These are phyloP conservation scores for Proctacanthus coquilletti DNA, from an alignment of 1,140 invertebrate genomes.

Conservation along the genomic window DNA sequence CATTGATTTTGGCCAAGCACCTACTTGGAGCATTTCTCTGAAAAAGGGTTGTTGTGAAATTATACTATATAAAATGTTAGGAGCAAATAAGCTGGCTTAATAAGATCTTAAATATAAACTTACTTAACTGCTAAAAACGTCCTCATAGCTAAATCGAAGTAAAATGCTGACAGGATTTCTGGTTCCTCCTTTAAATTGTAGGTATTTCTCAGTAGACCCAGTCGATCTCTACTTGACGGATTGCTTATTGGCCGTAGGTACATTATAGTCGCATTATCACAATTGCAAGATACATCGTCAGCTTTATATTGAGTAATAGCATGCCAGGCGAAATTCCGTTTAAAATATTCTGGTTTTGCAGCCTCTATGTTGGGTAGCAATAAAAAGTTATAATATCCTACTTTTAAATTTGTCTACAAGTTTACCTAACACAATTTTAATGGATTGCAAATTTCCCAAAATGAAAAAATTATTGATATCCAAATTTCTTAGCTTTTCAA, in stretches of 20 bases:
- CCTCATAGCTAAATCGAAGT: slow-evolving; percentile 63
- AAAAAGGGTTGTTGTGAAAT: too few relatives aligned
- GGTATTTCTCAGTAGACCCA: slow-evolving; percentile 47
- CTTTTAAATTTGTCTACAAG: not conserved
- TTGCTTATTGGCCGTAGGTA: slow-evolving; percentile 19
- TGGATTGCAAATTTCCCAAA: slow-evolving; percentile 50
- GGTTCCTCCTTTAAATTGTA: slow-evolving; percentile 52
- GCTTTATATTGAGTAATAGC: slow-evolving; percentile 50
- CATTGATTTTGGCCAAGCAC: slow-evolving; percentile 51
- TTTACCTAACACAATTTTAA: slow-evolving; percentile 46
- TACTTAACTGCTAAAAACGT: slow-evolving; percentile 56
- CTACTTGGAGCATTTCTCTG: slow-evolving; percentile 34
- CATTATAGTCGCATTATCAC: slow-evolving; percentile 53
- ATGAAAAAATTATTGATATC: slow-evolving; percentile 83
- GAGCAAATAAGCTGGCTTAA: too few relatives aligned
- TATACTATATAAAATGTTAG: too few relatives aligned
- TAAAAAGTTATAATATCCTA: not conserved
- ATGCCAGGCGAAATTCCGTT: slow-evolving; percentile 43
- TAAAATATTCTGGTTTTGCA: slow-evolving; percentile 26
- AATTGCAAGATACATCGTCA: slow-evolving; percentile 47
- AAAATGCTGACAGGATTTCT: slow-evolving; percentile 62
- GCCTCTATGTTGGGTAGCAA: slow-evolving; percentile 21
- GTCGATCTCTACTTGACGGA: slow-evolving; percentile 39
- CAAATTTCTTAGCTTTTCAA: slow-evolving; percentile 53
- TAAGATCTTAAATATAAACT: too few relatives aligned